phyloP scores from a whole-genome alignment of 2,888 invertebrate species.

The Plebejus argus region DNA sequence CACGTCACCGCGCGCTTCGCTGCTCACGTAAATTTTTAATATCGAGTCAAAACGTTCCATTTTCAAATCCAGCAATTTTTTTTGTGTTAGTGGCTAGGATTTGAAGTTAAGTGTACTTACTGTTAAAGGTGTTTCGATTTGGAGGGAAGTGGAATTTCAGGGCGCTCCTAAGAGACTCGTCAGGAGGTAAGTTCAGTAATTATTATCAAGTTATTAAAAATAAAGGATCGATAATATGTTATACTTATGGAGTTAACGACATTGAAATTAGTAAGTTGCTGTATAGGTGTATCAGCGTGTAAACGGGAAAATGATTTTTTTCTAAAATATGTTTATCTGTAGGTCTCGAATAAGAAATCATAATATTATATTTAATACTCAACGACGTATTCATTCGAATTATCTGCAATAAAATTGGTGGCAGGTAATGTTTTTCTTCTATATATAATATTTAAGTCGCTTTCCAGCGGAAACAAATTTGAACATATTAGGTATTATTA shows the following conservation, averaged over 20 bases:
- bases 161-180: conserved; percentile 63
- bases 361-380: too few relatives aligned
- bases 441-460: too few relatives aligned
- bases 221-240: background rate
- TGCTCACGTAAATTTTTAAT: conserved; percentile 70
- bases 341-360: too few relatives aligned
- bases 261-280: background rate
- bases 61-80: background rate
- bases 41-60: conserved; percentile 49
- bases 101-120: conserved; percentile 46
- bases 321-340: too few relatives aligned
- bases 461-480: too few relatives aligned
- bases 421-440: too few relatives aligned
- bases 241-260: background rate
- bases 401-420: too few relatives aligned
- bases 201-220: conserved; percentile 10
- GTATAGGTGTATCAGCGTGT: background rate
- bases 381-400: too few relatives aligned
- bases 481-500: too few relatives aligned
- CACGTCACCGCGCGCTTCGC: conserved; percentile 41
- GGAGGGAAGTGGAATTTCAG: conserved; percentile 62
- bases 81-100: conserved; percentile 34
- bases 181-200: conserved; percentile 33
- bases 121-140: conserved; percentile 52
- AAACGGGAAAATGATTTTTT: background rate